Evolutionary conservation across 2,797 vertebrate species (phyloP), one percentile per base, ranked within the genome.

Genomic region (Crenichthys baileyi): DNA sequence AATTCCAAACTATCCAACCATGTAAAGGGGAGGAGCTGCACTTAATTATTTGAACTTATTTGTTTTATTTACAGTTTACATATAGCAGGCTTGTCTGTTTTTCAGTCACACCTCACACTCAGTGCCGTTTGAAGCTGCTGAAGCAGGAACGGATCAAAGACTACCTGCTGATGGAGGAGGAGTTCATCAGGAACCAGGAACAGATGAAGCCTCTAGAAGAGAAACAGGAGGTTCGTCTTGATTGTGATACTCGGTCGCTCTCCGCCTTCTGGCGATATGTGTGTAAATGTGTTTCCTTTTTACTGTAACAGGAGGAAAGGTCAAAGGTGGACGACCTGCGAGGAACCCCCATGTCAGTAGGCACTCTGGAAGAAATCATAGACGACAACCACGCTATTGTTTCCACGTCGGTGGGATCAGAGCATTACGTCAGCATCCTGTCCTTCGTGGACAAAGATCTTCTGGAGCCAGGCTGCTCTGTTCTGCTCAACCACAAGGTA

Each of bases 201-300:
- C 98, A 99, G 85, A 99, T 99, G 98, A 99, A 99, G 88, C 98
- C 98, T 18, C 93, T 99, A 84, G 98, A 99, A 92, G 98, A 99
- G 93, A 99, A 99, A 83, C 98, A 99, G 88, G 98, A 99, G 97
- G 98, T 98, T 13, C 73, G 89, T 0, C 3, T 0, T 56, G 5
- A 1, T 46, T 22, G 5, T 0, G 20, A 18, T 1, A 39, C 58
- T 3, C 39, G 0, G 20, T 31, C 31, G 31, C 16, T n/a, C 24
- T 11, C 46, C 41, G 73, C 0, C 2, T 0, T 70, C 56, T 48
- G 2, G 36, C 29, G 20, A 9, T 26, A 74, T 48, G 70, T 7
- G 4, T 0, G 36, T 0, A 58, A 83, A 46, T 60, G 1, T 39
- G 65, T 31, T 50, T 48, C 53, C 4, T n/a, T 16, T 79, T 2